Conservation (phyloP, 2,797 vertebrate genomes). For the Rhadinocentrus ornatus region DNA sequence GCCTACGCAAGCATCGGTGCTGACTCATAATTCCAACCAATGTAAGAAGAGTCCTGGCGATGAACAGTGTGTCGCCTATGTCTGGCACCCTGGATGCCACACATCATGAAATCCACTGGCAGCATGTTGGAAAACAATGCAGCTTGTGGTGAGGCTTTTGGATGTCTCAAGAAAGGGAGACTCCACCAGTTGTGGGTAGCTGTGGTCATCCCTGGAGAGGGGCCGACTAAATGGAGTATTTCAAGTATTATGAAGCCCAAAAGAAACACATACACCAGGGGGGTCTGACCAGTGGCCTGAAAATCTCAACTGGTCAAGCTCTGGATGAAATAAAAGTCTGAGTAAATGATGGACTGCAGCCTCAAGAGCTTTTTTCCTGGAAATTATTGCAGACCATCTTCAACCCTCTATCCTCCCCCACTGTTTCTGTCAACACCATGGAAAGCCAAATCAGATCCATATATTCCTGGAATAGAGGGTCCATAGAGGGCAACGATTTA, state of each 20-base stretch:
- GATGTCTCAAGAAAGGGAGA: conserved; percentile 52
- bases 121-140: conserved; percentile 44
- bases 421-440: conserved; percentile 41
- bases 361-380: conserved; percentile 63
- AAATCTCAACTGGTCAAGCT: conserved; percentile 58
- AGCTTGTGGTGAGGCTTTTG: conserved; percentile 50
- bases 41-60: conserved; percentile 51
- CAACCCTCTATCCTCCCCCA: conserved; percentile 9
- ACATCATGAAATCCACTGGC: conserved; percentile 50
- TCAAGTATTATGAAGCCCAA: conserved; percentile 48
- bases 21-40: conserved; percentile 73
- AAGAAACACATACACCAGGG: conserved; percentile 42
- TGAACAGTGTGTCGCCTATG: conserved; percentile 36
- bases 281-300: conserved; percentile 73
- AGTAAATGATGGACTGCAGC: conserved; percentile 56
- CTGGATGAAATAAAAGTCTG: conserved; percentile 23
- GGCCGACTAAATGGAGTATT: conserved; percentile 61
- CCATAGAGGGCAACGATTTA: conserved; percentile 12
- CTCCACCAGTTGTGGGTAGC: conserved; percentile 60
- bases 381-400: conserved; percentile 42
- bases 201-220: conserved; percentile 63
- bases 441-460: conserved; percentile 55
- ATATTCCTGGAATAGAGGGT: conserved; percentile 32
- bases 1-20: conserved; percentile 57
- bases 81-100: conserved; percentile 45